A percentile compares a stretch with the other conserved stretches of the same genome.
phyloP scores from a whole-genome alignment of 1,140 invertebrate species.

The Druon quercuslanigerum region DNA sequence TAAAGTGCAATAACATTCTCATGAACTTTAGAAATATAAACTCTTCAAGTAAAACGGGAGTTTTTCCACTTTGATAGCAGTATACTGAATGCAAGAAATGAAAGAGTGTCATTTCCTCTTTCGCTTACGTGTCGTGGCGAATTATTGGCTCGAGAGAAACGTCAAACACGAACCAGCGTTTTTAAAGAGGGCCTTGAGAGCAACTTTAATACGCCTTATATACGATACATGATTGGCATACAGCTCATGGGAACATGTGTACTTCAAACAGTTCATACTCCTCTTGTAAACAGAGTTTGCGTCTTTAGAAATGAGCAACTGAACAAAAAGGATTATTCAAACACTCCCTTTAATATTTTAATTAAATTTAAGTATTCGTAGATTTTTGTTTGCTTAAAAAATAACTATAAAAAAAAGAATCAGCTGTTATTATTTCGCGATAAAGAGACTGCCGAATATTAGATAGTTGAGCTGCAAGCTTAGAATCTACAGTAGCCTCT shows the following conservation, averaged over 20 bases:
- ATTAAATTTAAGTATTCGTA: no score
- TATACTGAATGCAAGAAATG: slow-evolving; percentile 8
- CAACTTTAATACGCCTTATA: slow-evolving; percentile 13
- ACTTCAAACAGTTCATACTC: slow-evolving; percentile 31
- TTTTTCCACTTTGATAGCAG: slow-evolving; percentile 12
- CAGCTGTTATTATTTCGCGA: no score
- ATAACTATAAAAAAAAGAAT: no score
- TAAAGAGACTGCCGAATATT: slow-evolving; percentile 59
- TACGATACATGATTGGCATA: slow-evolving; percentile 67
- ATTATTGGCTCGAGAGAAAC: slow-evolving; percentile 46
- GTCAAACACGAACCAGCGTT: slow-evolving; percentile 41
- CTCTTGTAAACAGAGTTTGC: not conserved
- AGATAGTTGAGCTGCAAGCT: slow-evolving; percentile 56
- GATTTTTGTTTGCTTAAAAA: no score
- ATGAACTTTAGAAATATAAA: not conserved
- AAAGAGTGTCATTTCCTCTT: slow-evolving; percentile 49
- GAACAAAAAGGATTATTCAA: not conserved
- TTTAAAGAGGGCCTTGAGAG: slow-evolving; percentile 14
- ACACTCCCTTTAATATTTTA: no score
- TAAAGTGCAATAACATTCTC: not conserved
- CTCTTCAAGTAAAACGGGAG: not conserved
- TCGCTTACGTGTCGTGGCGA: slow-evolving; percentile 45
- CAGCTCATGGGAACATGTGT: slow-evolving; percentile 69
- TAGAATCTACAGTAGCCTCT: slow-evolving; percentile 41
- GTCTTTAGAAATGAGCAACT: slow-evolving; percentile 20